These are phyloP conservation scores for Eretmocerus hayati DNA, from an alignment of 2,888 invertebrate species.

Conservation along the genomic window DNA sequence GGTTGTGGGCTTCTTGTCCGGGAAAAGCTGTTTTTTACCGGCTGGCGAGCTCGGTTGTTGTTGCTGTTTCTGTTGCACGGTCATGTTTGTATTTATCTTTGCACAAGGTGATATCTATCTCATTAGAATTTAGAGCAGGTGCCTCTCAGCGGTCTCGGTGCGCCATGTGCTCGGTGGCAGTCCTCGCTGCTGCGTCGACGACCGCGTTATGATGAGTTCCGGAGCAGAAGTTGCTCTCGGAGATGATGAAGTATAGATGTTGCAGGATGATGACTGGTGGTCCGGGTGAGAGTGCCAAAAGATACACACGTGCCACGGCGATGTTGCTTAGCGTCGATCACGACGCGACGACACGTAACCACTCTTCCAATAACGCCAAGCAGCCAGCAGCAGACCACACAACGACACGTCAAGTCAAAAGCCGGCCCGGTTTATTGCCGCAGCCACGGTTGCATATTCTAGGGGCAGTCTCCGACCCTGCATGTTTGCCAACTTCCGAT, in stretches of 20 bases:
- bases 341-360: slow-evolving; percentile 26
- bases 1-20: slow-evolving; percentile 33
- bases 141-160: no score
- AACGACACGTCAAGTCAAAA: slow-evolving; percentile 30
- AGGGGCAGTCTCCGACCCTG: neutral
- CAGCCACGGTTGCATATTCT: neutral
- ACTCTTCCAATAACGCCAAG: neutral
- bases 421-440: slow-evolving; percentile 22
- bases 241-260: no score
- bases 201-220: no score
- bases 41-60: neutral
- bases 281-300: slow-evolving; percentile 23
- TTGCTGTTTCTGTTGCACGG: neutral
- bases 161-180: no score
- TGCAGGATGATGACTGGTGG: no score
- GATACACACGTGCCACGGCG: slow-evolving; percentile 22
- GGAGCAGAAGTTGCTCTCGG: no score
- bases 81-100: neutral
- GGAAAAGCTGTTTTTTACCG: neutral
- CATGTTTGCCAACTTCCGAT: no score
- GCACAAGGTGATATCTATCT: no score
- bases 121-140: no score
- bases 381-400: neutral
- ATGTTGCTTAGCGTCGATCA: no score
- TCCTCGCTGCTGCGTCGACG: neutral